Evolutionary conservation across 2,888 invertebrate genomes (phyloP).

Genomic region (Netelia fuscicornis): DNA sequence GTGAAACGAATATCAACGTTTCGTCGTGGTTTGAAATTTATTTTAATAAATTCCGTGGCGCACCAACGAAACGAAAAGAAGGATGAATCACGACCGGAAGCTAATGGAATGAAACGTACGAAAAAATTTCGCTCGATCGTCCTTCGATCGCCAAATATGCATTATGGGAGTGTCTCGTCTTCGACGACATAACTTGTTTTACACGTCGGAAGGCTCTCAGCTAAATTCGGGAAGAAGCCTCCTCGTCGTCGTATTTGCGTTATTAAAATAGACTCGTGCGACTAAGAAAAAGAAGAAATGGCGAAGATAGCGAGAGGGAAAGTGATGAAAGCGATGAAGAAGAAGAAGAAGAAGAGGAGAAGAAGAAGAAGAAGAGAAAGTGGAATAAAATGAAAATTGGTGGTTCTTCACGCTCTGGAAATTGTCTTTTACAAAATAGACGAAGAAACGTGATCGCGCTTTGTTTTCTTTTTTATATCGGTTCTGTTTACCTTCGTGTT

Average conservation of each 20-base stretch:
- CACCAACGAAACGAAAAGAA: conserved; percentile 27
- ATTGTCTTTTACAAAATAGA: background rate
- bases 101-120: conserved; percentile 3
- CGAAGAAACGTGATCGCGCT: background rate
- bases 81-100: conserved; percentile 25
- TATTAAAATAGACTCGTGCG: conserved; percentile 29
- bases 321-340: background rate
- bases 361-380: background rate
- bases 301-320: background rate
- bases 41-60: conserved; percentile 43
- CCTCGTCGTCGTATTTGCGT: background rate
- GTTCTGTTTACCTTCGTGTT: conserved; percentile 50
- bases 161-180: background rate
- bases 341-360: background rate
- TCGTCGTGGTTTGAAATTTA: conserved; percentile 26
- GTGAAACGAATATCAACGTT: background rate
- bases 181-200: background rate
- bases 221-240: background rate
- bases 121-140: conserved; percentile 27
- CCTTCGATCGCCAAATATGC: conserved; percentile 46
- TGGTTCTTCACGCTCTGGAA: background rate
- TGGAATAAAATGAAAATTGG: background rate
- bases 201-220: background rate
- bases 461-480: conserved; percentile 2
- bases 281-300: background rate